Base-by-base conservation (phyloP, 2,113 vertebrate genomes). In the Platichthys stellatus region DNA sequence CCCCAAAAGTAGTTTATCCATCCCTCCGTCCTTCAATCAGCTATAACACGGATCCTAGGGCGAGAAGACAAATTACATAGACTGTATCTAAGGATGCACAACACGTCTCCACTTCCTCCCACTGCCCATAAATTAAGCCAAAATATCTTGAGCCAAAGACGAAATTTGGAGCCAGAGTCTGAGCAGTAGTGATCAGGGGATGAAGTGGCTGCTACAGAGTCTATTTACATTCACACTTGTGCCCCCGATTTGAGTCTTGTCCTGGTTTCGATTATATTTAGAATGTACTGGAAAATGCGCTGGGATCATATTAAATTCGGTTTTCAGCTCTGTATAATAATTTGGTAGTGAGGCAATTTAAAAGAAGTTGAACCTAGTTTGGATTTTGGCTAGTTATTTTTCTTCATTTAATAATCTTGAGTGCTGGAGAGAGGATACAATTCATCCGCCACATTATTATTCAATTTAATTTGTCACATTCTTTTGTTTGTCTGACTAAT, bases 251-350 rank as follows among this genome's bases (percentile, higher is more conserved):
- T n/a, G 5, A 57, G 21, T n/a, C 1, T 56, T 63, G 40, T 63
- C 61, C 43, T 60, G 23, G 40, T 56, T 69, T 76, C 45, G 35
- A 62, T 35, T 40, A 66, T 72, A 51, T 60, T 49, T 66, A 61
- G 53, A 64, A 64, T 53, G 59, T 20, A 18, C 38, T 51, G 13
- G 1, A 21, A 53, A 12, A 43, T 72, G 21, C 18, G 35, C 24
- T 70, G 2, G 5, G 49, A 35, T 35, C 38, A 70, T 4, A 15
- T 14, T 47, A 40, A 67, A 45, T 59, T 26, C 3, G 12, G 1
- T 21, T 18, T 51, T 53, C 10, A 21, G 15, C 26, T 56, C n/a
- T 2, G 3, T 28, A 11, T 24, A 26, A 4, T 14, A 9, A 13
- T 38, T 38, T 2, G 0, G 35, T 38, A 38, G 1, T 38, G 35